Base-by-base conservation (phyloP, 2,888 invertebrate species). In the Mythimna vitellina region DNA sequence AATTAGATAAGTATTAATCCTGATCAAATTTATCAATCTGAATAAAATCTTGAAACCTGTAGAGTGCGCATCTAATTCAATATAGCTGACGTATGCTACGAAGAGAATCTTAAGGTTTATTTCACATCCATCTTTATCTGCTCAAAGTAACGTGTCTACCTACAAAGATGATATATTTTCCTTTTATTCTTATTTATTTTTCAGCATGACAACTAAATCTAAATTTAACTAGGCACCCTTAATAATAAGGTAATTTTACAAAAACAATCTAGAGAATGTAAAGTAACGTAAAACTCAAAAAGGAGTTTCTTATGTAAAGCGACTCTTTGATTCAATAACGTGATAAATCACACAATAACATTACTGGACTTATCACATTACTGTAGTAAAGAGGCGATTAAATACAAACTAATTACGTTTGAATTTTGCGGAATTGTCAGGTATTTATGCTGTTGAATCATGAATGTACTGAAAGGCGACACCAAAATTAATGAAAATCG, bases 81-180 rank as follows among this genome's bases (percentile, higher is more conserved):
- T 58, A 17, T 22, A 17, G 22, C 17, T 58, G 49, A 49, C n/a
- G n/a, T 46, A 9, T 35, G 42, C 10, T 29, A 38, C 25, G 17
- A 17, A 5, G 14, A 65, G 1, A 46, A 8, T 22, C 32, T 20
- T 65, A 20, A 22, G 9, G 9, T n/a, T 64, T 42, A 32, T 6
- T 35, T 38, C 7, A 67, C 69, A 56, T 38, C n/a, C 5, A 17
- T 29, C 17, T 25, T 49, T 66, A 67, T 67, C 10, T 10, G 14
- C 25, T 67, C 35, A 51, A 49, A 67, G 17, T 51, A 25, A 51
- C n/a, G 68, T 51, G 3, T 3, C 25, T 25, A 25, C 3, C 29
- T 29, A 25, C 20, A 10, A 56, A 51, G 35, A 7, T 29, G 22
- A 20, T 32, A 32, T 22, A 22, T 66, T 46, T 32, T 46, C 20